Base-by-base conservation (phyloP, 2,888 invertebrate genomes). In the Eilema caniola region DNA sequence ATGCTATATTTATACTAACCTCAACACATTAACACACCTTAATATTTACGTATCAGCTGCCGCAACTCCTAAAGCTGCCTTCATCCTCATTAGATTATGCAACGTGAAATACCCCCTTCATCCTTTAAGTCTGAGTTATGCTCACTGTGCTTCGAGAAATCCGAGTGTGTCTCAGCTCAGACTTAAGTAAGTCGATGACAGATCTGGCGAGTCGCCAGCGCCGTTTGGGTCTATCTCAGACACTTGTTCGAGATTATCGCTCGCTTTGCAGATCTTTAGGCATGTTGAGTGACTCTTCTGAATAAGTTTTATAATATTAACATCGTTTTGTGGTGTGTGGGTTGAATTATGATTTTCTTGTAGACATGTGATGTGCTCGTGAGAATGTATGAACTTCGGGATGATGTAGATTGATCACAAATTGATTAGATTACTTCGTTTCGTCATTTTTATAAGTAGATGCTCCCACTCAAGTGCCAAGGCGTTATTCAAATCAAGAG, bases 161-260 rank as follows among this genome's bases (percentile, higher is more conserved):
- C 10, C 62, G 23, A 53, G n/a, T 56, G n/a, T 56, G 11, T 23
- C 56, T 66, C 33, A 66, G 64, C 59, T 69, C 41, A 37, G 33
- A 47, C 28, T 61, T 66, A 37, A 70, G 66, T 70, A 37, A 62
- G 61, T 66, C n/a, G 47, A 61, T 66, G 69, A 70, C 69, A 37
- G 65, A 65, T 66, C 62, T 70, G 69, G 65, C 60, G 56, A 66
- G 20, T 24, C 25, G 70, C 70, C 70, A 70, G 28, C 31, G 37
- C 11, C 33, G 25, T 37, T 70, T 61, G 33, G 33, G 28, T 66
- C 41, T 65, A 59, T 60, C 31, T 7, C 53, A 61, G 61, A 70
- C 61, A 70, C 65, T 70, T 70, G 37, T 62, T 23, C 23, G n/a
- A 56, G 61, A 61, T 70, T 70, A 66, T 66, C 70, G 37, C 25